A percentile compares a stretch with the other conserved stretches of the same genome.
phyloP scores from a whole-genome alignment of 2,888 invertebrate species.

The Rhagium mordax region DNA sequence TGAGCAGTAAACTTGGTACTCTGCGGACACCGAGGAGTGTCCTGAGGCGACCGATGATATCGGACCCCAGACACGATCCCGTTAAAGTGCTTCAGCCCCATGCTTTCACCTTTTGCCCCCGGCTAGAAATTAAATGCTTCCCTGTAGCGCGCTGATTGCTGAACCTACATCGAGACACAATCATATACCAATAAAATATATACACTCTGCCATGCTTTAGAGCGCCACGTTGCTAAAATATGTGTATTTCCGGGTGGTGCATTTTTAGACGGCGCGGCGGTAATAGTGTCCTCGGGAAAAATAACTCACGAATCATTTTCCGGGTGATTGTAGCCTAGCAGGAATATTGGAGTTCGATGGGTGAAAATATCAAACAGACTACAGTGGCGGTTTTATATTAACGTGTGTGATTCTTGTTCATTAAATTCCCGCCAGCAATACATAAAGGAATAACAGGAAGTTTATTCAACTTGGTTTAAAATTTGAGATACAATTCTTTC shows the following conservation, averaged over 20 bases:
- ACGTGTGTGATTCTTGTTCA: neutral
- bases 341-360: neutral
- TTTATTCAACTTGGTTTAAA: neutral
- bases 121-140: slow-evolving; percentile 63
- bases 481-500: too few relatives aligned
- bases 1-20: slow-evolving; percentile 59
- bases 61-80: slow-evolving; percentile 63
- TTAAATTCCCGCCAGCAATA: neutral
- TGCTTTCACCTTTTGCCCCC: slow-evolving; percentile 56
- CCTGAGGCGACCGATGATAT: slow-evolving; percentile 60
- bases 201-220: slow-evolving; percentile 35
- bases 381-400: neutral
- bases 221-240: slow-evolving; percentile 12
- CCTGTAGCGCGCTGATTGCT: slow-evolving; percentile 59
- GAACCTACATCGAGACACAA: slow-evolving; percentile 52
- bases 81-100: slow-evolving; percentile 62
- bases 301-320: slow-evolving; percentile 23
- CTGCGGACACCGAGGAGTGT: slow-evolving; percentile 55
- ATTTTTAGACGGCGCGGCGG: slow-evolving; percentile 29
- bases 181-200: slow-evolving; percentile 53
- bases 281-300: slow-evolving; percentile 45
- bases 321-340: neutral
- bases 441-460: neutral
- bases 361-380: slow-evolving; percentile 3
- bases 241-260: slow-evolving; percentile 16